Evolutionary conservation across 2,113 vertebrate species (phyloP).

Genomic region (Trichomycterus rosablanca): DNA sequence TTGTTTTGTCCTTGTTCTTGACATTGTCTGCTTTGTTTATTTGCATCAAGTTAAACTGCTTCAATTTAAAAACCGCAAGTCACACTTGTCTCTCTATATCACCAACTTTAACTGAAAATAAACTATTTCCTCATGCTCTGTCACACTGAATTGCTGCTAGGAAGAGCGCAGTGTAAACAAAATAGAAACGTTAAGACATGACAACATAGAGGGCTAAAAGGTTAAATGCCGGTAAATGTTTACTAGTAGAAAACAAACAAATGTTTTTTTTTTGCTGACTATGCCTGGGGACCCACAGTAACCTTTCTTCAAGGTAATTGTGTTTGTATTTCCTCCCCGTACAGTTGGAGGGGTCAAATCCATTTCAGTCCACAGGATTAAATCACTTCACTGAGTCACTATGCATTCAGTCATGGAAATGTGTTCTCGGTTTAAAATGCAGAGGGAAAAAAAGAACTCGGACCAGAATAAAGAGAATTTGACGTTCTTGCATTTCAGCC

Average conservation of each 20-base stretch:
- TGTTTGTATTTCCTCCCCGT: background rate
- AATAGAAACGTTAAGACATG: too few relatives aligned
- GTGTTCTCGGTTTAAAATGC: background rate
- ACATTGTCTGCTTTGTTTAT: too few relatives aligned
- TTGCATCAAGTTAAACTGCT: too few relatives aligned
- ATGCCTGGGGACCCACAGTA: background rate
- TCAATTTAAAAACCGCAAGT: too few relatives aligned
- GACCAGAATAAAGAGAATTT: background rate
- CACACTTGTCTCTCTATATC: too few relatives aligned
- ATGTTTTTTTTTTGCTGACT: background rate
- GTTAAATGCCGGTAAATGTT: background rate
- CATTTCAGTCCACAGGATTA: background rate
- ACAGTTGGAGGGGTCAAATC: slow-evolving; percentile 2
- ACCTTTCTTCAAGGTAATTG: background rate
- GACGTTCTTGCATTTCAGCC: background rate
- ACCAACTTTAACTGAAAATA: too few relatives aligned
- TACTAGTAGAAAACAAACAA: background rate
- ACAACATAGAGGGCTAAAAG: too few relatives aligned
- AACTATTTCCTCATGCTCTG: too few relatives aligned
- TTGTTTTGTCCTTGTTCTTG: too few relatives aligned
- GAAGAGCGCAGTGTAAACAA: too few relatives aligned
- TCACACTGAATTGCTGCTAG: too few relatives aligned
- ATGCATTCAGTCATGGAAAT: background rate
- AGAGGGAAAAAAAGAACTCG: background rate
- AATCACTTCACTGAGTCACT: background rate